These are phyloP conservation scores for Steinernema feltiae DNA, from an alignment of 1,140 invertebrate species.

Conservation along the genomic window DNA sequence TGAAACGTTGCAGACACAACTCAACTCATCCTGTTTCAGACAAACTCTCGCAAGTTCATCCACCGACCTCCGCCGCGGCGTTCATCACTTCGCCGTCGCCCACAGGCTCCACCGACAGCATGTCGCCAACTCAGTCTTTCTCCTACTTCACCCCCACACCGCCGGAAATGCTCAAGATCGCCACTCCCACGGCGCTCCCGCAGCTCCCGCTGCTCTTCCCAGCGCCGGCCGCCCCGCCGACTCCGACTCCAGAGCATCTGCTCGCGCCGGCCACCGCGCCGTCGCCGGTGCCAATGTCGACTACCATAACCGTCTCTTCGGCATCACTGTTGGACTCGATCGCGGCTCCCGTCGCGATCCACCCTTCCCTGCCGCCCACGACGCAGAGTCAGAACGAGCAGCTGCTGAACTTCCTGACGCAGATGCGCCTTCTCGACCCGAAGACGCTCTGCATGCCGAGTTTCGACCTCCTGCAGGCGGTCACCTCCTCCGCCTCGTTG, in stretches of 20 bases:
- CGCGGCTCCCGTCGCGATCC: conserved; percentile 5
- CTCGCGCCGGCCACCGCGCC: background rate
- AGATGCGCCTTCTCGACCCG: conserved; percentile 7
- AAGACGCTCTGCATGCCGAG: background rate
- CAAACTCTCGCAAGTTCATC: background rate
- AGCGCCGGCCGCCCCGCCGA: background rate
- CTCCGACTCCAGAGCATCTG: background rate
- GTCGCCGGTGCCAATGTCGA: background rate
- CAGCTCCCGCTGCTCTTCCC: background rate
- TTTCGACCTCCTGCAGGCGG: conserved; percentile 5
- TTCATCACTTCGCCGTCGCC: background rate
- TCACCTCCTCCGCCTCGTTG: background rate
- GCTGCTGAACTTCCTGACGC: background rate
- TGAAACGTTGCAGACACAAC: background rate
- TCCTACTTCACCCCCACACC: conserved; percentile 6
- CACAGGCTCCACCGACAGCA: background rate
- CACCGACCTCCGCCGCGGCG: background rate
- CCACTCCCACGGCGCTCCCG: background rate
- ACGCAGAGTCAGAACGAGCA: background rate
- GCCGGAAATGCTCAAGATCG: background rate
- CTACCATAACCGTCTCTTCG: background rate
- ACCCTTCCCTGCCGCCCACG: background rate
- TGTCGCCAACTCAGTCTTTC: background rate
- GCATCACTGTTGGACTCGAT: background rate
- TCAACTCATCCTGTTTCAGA: background rate